These are phyloP conservation scores for Pardosa pseudoannulata DNA, from an alignment of 2,888 invertebrate genomes.

Conservation along the genomic window DNA sequence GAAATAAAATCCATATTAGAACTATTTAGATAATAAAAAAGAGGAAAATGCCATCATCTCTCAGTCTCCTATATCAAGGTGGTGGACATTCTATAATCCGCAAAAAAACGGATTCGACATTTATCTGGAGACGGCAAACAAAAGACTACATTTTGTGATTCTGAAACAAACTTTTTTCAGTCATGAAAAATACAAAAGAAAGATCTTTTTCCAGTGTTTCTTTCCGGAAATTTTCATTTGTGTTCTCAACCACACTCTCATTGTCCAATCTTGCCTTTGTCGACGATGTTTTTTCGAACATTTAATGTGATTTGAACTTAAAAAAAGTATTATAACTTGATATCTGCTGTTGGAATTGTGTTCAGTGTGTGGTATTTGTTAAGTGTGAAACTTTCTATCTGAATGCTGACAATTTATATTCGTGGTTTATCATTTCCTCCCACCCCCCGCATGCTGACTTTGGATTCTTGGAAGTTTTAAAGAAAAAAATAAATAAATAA, in stretches of 20 bases:
- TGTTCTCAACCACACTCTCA: slow-evolving; percentile 23
- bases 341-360: slow-evolving; percentile 48
- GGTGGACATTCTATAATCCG: not conserved
- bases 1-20: not conserved
- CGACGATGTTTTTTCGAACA: slow-evolving; percentile 48
- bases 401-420: not conserved
- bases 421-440: slow-evolving; percentile 18
- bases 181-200: not conserved
- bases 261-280: slow-evolving; percentile 58
- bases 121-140: not conserved
- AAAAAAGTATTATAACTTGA: slow-evolving; percentile 61
- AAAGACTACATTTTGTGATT: slow-evolving; percentile 7
- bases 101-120: not conserved
- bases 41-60: slow-evolving; percentile 6
- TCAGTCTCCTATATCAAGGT: slow-evolving; percentile 10
- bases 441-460: slow-evolving; percentile 48
- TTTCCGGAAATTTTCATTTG: slow-evolving; percentile 24
- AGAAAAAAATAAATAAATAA: too few relatives aligned
- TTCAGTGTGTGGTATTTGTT: slow-evolving; percentile 62
- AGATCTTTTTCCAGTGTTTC: slow-evolving; percentile 30
- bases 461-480: slow-evolving; percentile 16
- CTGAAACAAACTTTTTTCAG: not conserved
- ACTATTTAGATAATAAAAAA: not conserved
- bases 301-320: slow-evolving; percentile 67
- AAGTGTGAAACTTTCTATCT: slow-evolving; percentile 48